A percentile compares a stretch with the other conserved stretches of the same genome.
phyloP scores from a whole-genome alignment of 2,888 invertebrate species.

The Meandrusa payeni region DNA sequence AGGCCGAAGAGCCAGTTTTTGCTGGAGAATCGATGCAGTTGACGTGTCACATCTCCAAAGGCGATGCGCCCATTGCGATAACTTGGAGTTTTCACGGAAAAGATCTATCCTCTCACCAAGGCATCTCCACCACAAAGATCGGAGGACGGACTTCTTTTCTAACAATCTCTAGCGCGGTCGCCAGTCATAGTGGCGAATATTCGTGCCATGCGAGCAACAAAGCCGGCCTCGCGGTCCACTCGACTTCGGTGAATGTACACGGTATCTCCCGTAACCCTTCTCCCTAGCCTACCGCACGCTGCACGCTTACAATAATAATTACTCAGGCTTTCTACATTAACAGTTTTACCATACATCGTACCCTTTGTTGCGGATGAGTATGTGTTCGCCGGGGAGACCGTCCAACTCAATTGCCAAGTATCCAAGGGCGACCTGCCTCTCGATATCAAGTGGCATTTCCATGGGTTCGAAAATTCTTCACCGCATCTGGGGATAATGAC shows the following conservation, averaged over 20 bases:
- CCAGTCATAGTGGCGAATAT: constrained; percentile 86
- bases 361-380: constrained; percentile 84
- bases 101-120: constrained; percentile 75
- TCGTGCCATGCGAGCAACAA: constrained; percentile 85
- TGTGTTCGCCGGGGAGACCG: constrained; percentile 85
- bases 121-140: constrained; percentile 80
- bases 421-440: constrained; percentile 88
- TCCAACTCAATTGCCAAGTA: constrained; percentile 85
- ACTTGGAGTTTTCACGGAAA: constrained; percentile 87
- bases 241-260: constrained; percentile 83
- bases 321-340: constrained; percentile 72
- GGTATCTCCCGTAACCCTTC: constrained; percentile 73
- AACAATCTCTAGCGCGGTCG: constrained; percentile 83
- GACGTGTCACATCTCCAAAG: constrained; percentile 83
- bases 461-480: constrained; percentile 81
- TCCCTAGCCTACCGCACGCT: constrained; percentile 67
- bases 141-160: constrained; percentile 83
- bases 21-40: constrained; percentile 84
- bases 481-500: constrained; percentile 83
- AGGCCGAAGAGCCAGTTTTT: constrained; percentile 82
- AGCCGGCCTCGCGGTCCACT: constrained; percentile 83
- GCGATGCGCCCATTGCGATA: constrained; percentile 86
- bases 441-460: constrained; percentile 87
- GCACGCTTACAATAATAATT: constrained; percentile 72
- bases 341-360: constrained; percentile 85